Conservation (phyloP, 2,888 invertebrate species). For the Hipparchia semele region DNA sequence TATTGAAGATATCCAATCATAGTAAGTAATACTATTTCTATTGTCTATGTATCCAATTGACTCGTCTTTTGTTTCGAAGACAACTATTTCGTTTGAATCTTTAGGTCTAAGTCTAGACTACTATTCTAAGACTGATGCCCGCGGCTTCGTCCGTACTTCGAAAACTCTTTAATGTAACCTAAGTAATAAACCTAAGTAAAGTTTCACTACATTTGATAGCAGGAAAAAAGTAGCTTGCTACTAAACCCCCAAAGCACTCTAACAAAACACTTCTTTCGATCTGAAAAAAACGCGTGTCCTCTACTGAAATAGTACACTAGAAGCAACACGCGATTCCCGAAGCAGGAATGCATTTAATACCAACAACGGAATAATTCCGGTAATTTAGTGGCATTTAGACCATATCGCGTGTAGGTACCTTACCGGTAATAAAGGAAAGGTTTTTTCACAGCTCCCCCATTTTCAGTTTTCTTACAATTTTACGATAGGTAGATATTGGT, state of each 20-base stretch:
- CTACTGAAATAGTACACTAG: constrained; percentile 45
- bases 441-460: constrained; percentile 41
- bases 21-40: no score
- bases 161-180: no score
- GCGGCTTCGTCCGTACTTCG: no score
- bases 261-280: constrained; percentile 14
- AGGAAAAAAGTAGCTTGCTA: background rate
- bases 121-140: no score
- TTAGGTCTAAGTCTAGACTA: no score
- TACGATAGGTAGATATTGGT: background rate
- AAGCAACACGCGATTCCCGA: constrained; percentile 70
- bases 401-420: constrained; percentile 62
- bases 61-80: constrained; percentile 1
- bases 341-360: constrained; percentile 76
- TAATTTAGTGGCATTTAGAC: constrained; percentile 69
- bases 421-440: constrained; percentile 41
- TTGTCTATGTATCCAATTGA: background rate
- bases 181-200: background rate
- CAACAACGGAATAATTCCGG: constrained; percentile 71
- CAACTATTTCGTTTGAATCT: background rate
- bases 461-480: constrained; percentile 12
- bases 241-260: constrained; percentile 9
- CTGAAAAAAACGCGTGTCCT: constrained; percentile 39
- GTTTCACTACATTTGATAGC: background rate
- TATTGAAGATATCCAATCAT: constrained; percentile 6